Percentiles rank a stretch among this genome's conserved stretches.
Conservation (phyloP, 2,888 invertebrate genomes). For the Diplolepis rosae region DNA sequence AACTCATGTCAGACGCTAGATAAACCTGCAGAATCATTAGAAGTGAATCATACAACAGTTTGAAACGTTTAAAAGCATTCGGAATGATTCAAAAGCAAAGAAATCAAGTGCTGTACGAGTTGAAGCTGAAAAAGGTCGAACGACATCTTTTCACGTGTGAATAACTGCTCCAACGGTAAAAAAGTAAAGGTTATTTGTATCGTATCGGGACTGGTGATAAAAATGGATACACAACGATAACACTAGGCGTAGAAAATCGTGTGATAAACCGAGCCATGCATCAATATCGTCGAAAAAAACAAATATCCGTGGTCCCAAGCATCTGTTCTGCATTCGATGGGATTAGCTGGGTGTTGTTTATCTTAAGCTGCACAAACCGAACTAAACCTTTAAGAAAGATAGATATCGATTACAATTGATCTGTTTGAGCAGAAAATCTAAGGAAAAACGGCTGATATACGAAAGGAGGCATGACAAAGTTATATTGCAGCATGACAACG, state of each 20-base stretch:
- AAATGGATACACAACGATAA: conserved; percentile 10
- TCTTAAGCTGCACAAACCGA: background rate
- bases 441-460: background rate
- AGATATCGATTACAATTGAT: background rate
- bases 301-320: background rate
- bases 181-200: conserved; percentile 40
- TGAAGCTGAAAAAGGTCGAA: no score
- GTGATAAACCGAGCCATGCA: no score
- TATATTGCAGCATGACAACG: no score
- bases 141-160: conserved; percentile 38
- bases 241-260: no score
- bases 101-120: no score
- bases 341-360: background rate
- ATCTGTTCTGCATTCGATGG: background rate
- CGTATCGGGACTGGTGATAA: conserved; percentile 42
- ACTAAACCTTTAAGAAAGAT: background rate
- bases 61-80: conserved; percentile 21
- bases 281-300: no score
- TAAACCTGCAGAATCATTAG: conserved; percentile 34
- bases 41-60: conserved; percentile 11
- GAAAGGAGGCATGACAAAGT: no score
- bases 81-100: conserved; percentile 8
- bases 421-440: background rate
- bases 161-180: conserved; percentile 40
- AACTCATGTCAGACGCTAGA: background rate